Percentiles rank a stretch among this genome's conserved stretches.
Evolutionary conservation across 2,888 invertebrate species (phyloP).

Genomic region (Ectemnius continuus): DNA sequence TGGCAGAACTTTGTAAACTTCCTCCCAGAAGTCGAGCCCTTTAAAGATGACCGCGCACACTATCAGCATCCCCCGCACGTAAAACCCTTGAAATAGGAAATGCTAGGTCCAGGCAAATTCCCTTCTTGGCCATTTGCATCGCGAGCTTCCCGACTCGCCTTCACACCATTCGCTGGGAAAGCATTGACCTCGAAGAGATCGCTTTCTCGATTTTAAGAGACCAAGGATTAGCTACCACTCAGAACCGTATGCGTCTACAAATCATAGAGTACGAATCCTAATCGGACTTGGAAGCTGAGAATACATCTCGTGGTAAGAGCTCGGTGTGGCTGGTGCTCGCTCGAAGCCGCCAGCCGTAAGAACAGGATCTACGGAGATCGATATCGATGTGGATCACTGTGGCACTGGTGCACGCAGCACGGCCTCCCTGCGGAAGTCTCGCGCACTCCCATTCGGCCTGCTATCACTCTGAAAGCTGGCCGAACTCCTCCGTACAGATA

Average conservation of each 20-base stretch:
- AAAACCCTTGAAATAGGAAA: slow-evolving; percentile 26
- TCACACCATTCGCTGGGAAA: too few species aligned
- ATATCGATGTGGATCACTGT: slow-evolving; percentile 69
- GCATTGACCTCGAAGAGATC: too few species aligned
- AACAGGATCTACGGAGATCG: slow-evolving; percentile 66
- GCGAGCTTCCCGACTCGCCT: not conserved
- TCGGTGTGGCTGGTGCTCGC: too few species aligned
- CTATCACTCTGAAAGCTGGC: slow-evolving; percentile 22
- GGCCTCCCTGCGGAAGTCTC: slow-evolving; percentile 20
- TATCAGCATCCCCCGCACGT: slow-evolving; percentile 16
- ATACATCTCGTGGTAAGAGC: too few species aligned
- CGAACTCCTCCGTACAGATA: slow-evolving; percentile 43
- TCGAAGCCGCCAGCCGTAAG: slow-evolving; percentile 22
- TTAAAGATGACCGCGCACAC: not conserved
- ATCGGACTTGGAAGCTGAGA: too few species aligned
- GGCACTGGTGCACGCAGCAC: slow-evolving; percentile 62
- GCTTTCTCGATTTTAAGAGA: too few species aligned
- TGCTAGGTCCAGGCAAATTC: slow-evolving; percentile 16
- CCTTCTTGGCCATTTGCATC: not conserved
- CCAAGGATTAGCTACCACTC: too few species aligned
- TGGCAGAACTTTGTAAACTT: slow-evolving; percentile 22
- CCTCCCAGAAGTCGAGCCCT: slow-evolving; percentile 13
- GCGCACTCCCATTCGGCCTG: not conserved
- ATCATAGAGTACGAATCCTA: too few species aligned
- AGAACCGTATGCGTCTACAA: too few species aligned